phyloP scores from a whole-genome alignment of 2,888 invertebrate species.

The Machimus atricapillus region DNA sequence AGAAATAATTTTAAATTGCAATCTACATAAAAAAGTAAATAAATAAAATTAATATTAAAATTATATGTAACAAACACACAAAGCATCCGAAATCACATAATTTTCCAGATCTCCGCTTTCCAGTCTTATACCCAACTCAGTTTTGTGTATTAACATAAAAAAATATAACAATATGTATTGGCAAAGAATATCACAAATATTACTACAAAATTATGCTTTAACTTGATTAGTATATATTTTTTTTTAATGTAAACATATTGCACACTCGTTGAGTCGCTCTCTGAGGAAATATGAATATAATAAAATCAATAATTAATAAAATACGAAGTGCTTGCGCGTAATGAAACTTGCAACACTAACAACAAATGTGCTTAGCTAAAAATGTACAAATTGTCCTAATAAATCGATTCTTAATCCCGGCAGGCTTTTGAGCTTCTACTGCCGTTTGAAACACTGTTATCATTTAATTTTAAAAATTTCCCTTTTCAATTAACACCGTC shows the following conservation, averaged over 20 bases:
- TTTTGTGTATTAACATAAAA: too few relatives aligned
- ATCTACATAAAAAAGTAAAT: too few relatives aligned
- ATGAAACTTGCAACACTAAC: background rate
- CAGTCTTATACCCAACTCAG: too few relatives aligned
- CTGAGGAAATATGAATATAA: background rate
- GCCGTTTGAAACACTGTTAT: background rate
- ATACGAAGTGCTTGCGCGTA: background rate
- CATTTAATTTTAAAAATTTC: background rate
- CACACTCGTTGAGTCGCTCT: background rate
- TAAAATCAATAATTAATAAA: background rate
- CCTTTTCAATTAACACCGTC: background rate
- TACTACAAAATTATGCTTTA: background rate
- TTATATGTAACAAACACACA: too few relatives aligned
- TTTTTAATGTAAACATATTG: background rate
- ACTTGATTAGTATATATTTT: background rate
- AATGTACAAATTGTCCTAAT: constrained; percentile 25
- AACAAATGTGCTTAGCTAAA: constrained; percentile 5
- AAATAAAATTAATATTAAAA: too few relatives aligned
- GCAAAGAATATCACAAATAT: too few relatives aligned
- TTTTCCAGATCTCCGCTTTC: too few relatives aligned
- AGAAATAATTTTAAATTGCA: too few relatives aligned
- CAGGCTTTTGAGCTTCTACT: background rate
- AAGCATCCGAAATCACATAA: too few relatives aligned
- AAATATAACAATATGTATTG: too few relatives aligned
- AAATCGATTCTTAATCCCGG: background rate